Conservation (phyloP, 2,888 invertebrate genomes). For the Melangyna quadrimaculata region DNA sequence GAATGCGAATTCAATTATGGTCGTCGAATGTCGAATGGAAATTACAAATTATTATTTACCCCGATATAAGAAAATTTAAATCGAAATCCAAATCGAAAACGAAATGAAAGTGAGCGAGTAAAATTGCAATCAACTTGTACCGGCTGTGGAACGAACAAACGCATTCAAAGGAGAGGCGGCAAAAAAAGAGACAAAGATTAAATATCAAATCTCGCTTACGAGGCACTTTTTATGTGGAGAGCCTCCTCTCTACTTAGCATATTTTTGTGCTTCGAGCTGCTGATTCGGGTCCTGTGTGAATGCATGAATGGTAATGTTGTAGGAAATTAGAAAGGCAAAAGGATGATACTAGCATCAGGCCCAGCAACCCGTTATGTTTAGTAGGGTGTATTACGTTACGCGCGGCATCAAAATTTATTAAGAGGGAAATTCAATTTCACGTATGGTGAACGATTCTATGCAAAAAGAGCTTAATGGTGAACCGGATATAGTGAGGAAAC, state of each 20-base stretch:
- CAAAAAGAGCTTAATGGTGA: slow-evolving; percentile 41
- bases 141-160: not conserved
- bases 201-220: slow-evolving; percentile 53
- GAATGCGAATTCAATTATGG: slow-evolving; percentile 69
- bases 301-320: slow-evolving; percentile 23
- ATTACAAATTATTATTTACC: slow-evolving; percentile 62
- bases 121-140: slow-evolving; percentile 41
- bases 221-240: slow-evolving; percentile 6
- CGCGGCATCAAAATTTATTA: slow-evolving; percentile 37
- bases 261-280: not conserved
- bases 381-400: slow-evolving; percentile 13
- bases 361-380: slow-evolving; percentile 18
- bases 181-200: slow-evolving; percentile 47
- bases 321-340: slow-evolving; percentile 53
- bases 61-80: slow-evolving; percentile 64
- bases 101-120: slow-evolving; percentile 55
- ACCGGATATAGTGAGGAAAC: slow-evolving; percentile 1
- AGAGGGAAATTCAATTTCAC: slow-evolving; percentile 38
- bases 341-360: not conserved
- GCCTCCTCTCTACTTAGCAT: not conserved
- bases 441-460: slow-evolving; percentile 15
- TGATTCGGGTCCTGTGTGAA: not conserved
- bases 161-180: not conserved
- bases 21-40: slow-evolving; percentile 63
- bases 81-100: slow-evolving; percentile 60